Percentiles rank a stretch among this genome's conserved stretches.
These are phyloP conservation scores for Ceratosolen solmsi DNA, from an alignment of 1,140 invertebrate genomes.

Conservation along the genomic window DNA sequence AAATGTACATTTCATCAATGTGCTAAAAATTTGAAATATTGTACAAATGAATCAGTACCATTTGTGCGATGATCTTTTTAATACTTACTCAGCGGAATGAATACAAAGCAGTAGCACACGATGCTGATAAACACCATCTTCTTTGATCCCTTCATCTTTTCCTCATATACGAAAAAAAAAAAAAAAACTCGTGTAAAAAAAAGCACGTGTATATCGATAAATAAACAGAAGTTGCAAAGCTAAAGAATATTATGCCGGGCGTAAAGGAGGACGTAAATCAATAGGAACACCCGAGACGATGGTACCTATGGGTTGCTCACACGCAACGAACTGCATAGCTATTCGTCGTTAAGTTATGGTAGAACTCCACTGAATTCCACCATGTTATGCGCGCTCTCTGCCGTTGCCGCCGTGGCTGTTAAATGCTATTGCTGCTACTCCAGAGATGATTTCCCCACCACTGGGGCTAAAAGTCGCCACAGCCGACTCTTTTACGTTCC, in stretches of 20 bases:
- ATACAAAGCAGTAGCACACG: background rate
- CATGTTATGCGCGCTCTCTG: conserved; percentile 27
- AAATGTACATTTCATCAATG: too few species aligned
- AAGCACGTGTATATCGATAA: background rate
- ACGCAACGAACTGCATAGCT: conserved; percentile 37
- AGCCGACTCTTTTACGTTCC: background rate
- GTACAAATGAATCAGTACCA: too few species aligned
- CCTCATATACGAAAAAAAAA: background rate
- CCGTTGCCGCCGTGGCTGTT: background rate
- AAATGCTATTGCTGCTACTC: background rate
- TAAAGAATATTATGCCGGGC: background rate
- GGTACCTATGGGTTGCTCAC: conserved; percentile 22
- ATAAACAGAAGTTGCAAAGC: background rate
- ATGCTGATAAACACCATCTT: background rate
- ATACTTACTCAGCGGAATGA: conserved; percentile 12
- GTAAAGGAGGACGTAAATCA: background rate
- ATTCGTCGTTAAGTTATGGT: conserved; percentile 18
- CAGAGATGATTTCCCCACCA: conserved; percentile 31
- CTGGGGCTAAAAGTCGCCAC: background rate
- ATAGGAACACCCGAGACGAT: background rate
- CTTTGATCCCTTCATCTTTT: background rate
- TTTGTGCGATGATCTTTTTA: background rate
- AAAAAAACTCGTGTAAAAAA: background rate
- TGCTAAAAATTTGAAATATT: too few species aligned
- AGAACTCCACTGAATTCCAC: conserved; percentile 41